phyloP scores from a whole-genome alignment of 2,797 vertebrate genomes.

The Amblyopsis hoosieri region DNA sequence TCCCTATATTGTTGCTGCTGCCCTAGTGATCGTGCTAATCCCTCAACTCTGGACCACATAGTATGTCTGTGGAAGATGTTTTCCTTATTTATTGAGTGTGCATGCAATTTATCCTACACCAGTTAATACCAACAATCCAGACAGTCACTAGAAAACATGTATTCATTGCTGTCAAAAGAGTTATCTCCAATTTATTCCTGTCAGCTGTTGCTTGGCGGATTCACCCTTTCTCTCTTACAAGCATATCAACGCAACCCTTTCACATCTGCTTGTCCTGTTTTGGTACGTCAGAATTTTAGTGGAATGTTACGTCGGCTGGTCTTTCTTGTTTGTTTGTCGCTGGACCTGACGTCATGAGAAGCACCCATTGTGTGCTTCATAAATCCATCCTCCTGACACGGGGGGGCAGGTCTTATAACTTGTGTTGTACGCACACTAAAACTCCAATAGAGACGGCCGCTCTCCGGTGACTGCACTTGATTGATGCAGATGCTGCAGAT shows the following conservation, averaged over 20 bases:
- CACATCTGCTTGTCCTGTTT: constrained; percentile 16
- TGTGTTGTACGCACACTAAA: constrained; percentile 8
- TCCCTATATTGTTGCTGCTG: too few species aligned
- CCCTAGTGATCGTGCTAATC: too few species aligned
- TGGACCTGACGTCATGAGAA: constrained; percentile 22
- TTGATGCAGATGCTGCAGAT: constrained; percentile 24
- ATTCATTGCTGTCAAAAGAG: neutral
- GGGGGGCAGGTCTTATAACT: constrained; percentile 24
- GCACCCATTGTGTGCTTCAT: constrained; percentile 18
- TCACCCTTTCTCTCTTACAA: constrained; percentile 8
- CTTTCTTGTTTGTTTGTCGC: constrained; percentile 4
- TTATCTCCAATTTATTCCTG: constrained; percentile 6
- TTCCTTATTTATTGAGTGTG: neutral
- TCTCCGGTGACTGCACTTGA: constrained; percentile 19
- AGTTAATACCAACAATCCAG: neutral
- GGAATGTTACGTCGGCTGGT: neutral
- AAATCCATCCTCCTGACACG: constrained; percentile 24
- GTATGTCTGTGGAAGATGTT: constrained; percentile 1
- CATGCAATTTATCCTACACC: neutral
- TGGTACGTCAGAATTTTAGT: constrained; percentile 14
- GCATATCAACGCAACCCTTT: constrained; percentile 23
- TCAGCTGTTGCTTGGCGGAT: constrained; percentile 10
- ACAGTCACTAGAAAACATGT: neutral
- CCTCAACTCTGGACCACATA: neutral
- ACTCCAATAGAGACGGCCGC: constrained; percentile 21